phyloP scores from a whole-genome alignment of 2,797 vertebrate species.

The Eptatretus atami region DNA sequence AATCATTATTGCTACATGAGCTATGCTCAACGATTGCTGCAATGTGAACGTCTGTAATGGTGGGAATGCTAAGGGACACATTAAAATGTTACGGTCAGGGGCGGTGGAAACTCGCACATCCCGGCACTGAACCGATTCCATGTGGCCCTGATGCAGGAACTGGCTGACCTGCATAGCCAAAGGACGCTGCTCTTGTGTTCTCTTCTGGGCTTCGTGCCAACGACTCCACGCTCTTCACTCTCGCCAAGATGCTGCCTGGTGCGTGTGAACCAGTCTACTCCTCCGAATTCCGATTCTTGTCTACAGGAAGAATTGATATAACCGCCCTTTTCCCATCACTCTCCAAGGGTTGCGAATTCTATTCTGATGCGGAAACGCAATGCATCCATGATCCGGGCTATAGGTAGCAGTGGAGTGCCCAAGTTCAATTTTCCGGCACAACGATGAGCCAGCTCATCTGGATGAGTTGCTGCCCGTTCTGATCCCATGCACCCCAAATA shows the following conservation, averaged over 20 bases:
- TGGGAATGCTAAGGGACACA: constrained; percentile 19
- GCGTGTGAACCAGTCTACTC: constrained; percentile 10
- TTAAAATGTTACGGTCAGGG: constrained; percentile 34
- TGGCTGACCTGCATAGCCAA: constrained; percentile 37
- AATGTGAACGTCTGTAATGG: neutral
- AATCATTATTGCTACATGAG: too few relatives aligned
- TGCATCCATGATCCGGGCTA: constrained; percentile 74
- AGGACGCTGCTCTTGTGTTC: constrained; percentile 45
- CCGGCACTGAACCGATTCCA: constrained; percentile 59
- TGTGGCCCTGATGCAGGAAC: constrained; percentile 41
- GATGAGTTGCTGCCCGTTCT: constrained; percentile 32
- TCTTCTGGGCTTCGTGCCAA: constrained; percentile 71
- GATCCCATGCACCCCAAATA: constrained; percentile 34
- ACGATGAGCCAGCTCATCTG: constrained; percentile 38
- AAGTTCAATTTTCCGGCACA: constrained; percentile 57
- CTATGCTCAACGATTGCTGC: neutral
- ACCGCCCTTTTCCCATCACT: neutral
- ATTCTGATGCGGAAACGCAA: constrained; percentile 67
- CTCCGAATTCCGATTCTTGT: neutral
- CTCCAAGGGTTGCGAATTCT: constrained; percentile 49
- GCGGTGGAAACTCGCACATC: constrained; percentile 69
- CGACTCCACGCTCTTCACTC: constrained; percentile 62
- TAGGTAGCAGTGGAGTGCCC: constrained; percentile 43
- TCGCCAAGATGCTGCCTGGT: constrained; percentile 60
- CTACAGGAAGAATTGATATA: too few relatives aligned